A percentile compares a stretch with the other conserved stretches of the same genome.
These are phyloP conservation scores for Ichneumoninae sp. DNA, from an alignment of 2,888 invertebrate species.

Conservation along the genomic window DNA sequence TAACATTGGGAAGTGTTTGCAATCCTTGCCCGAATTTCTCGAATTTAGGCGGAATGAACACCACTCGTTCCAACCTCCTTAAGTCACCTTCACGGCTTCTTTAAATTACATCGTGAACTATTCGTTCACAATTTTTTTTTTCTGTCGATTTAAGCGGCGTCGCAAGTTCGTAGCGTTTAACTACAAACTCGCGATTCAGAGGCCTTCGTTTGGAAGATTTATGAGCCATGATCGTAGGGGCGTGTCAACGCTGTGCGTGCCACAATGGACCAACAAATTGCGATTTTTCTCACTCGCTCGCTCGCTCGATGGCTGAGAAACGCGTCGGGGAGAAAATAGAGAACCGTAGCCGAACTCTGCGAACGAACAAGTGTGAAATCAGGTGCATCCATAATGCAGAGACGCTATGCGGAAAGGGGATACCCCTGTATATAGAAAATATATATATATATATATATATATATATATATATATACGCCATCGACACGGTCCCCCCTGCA, in stretches of 20 bases:
- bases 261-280: constrained; percentile 80
- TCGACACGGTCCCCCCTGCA: constrained; percentile 43
- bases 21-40: too few relatives aligned
- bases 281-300: constrained; percentile 65
- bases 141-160: constrained; percentile 17
- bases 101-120: not conserved
- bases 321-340: constrained; percentile 70
- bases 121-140: not conserved
- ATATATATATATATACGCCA: constrained; percentile 40
- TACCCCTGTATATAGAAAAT: not conserved
- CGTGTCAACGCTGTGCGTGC: constrained; percentile 67
- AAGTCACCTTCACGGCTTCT: not conserved
- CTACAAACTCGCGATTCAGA: constrained; percentile 59
- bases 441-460: not conserved
- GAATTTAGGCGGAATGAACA: too few relatives aligned
- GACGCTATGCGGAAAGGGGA: constrained; percentile 63
- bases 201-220: constrained; percentile 64
- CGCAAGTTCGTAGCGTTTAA: constrained; percentile 44
- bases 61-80: too few relatives aligned
- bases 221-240: constrained; percentile 62
- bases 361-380: constrained; percentile 83
- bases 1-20: too few relatives aligned
- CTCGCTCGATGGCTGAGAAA: constrained; percentile 75
- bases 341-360: constrained; percentile 65
- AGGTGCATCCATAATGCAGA: constrained; percentile 81